Conservation (phyloP, 2,113 vertebrate genomes). For the Plectropomus leopardus region DNA sequence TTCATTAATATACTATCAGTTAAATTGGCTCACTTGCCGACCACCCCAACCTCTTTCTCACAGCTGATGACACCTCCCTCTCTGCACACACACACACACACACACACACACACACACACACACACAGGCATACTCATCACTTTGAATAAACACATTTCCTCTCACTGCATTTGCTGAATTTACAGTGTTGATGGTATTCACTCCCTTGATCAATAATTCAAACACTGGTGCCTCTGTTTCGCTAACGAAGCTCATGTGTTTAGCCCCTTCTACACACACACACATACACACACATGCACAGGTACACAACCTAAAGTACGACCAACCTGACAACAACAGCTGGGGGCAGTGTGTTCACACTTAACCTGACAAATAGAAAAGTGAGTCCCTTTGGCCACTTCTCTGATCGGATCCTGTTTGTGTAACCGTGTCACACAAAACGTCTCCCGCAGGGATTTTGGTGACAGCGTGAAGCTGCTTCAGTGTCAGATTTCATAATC, state of each 20-base stretch:
- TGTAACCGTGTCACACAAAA: slow-evolving; percentile 21
- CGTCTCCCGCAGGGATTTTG: slow-evolving; percentile 17
- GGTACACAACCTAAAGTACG: slow-evolving; percentile 9
- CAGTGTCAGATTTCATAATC: neutral
- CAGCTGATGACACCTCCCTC: slow-evolving; percentile 2
- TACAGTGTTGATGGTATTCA: slow-evolving; percentile 60
- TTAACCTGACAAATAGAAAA: slow-evolving; percentile 37
- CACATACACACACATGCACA: slow-evolving; percentile 4
- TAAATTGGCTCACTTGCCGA: neutral
- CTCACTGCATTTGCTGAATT: slow-evolving; percentile 60
- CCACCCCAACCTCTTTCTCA: neutral
- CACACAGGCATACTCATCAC: slow-evolving; percentile 16
- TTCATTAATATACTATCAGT: neutral
- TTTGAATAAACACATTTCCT: slow-evolving; percentile 53
- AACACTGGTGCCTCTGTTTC: slow-evolving; percentile 56
- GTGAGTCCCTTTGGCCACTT: slow-evolving; percentile 31
- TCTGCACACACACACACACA: slow-evolving; percentile 8
- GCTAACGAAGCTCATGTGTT: slow-evolving; percentile 52
- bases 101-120: slow-evolving; percentile 19
- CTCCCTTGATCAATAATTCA: slow-evolving; percentile 80
- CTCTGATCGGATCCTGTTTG: slow-evolving; percentile 31
- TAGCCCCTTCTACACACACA: neutral
- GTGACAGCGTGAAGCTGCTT: neutral
- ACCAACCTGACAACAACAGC: slow-evolving; percentile 32
- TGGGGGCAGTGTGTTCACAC: slow-evolving; percentile 45